Percentiles rank a stretch among this genome's conserved stretches.
These are phyloP conservation scores for Steatocranus sp. DNA, from an alignment of 2,797 vertebrate genomes.

Conservation along the genomic window DNA sequence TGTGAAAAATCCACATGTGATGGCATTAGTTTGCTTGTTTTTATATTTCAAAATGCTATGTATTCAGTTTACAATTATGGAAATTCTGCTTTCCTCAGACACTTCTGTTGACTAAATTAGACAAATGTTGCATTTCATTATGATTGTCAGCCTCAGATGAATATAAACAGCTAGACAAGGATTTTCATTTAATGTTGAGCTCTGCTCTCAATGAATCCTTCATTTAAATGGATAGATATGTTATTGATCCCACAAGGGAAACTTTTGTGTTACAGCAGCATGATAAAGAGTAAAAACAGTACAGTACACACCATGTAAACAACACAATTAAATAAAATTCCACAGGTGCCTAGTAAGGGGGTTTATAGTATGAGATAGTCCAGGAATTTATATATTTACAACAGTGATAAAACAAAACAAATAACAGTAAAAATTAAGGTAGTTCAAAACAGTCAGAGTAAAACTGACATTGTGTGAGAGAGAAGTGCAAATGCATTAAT, in stretches of 20 bases:
- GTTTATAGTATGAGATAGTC: not conserved
- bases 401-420: not conserved
- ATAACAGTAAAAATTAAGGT: not conserved
- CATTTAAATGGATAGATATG: not conserved
- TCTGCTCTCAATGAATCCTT: not conserved
- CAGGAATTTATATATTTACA: not conserved
- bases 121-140: not conserved
- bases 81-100: not conserved
- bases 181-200: not conserved
- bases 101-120: not conserved
- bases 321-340: not conserved
- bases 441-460: not conserved
- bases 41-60: not conserved
- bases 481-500: not conserved
- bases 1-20: not conserved
- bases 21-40: not conserved
- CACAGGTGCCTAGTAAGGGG: not conserved
- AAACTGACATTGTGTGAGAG: not conserved
- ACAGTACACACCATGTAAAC: not conserved
- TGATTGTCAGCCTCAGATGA: not conserved
- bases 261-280: not conserved
- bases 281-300: not conserved
- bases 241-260: not conserved
- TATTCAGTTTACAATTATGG: not conserved
- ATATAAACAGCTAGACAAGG: not conserved